These are phyloP conservation scores for Megalops atlanticus DNA, from an alignment of 2,113 vertebrate genomes.

Conservation along the genomic window DNA sequence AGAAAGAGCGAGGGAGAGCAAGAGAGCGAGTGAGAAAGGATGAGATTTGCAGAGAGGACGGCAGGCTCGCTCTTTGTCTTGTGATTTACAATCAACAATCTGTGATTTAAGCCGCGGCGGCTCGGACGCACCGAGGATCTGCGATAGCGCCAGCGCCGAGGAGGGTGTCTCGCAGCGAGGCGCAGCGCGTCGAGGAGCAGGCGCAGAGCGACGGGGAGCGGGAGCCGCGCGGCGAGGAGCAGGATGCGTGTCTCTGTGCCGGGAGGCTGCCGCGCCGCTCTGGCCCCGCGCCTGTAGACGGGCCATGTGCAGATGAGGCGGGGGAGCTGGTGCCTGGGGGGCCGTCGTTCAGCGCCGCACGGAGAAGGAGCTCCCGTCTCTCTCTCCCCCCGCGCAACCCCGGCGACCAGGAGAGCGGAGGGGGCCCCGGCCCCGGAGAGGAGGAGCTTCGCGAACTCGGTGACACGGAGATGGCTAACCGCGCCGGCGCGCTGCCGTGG, in stretches of 20 bases:
- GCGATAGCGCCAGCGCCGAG: too few relatives aligned
- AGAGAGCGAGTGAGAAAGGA: constrained; percentile 1
- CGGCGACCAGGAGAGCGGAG: not conserved
- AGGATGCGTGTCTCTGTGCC: not conserved
- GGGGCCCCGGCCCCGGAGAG: not conserved
- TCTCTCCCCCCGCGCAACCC: not conserved
- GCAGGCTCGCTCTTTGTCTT: constrained; percentile 25
- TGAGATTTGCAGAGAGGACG: constrained; percentile 17
- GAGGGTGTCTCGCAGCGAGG: not conserved
- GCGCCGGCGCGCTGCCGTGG: not conserved
- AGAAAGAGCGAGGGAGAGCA: constrained; percentile 3
- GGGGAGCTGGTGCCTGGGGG: not conserved
- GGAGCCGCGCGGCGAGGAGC: constrained; percentile 3
- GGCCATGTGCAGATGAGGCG: constrained; percentile 26
- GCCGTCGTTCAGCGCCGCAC: not conserved
- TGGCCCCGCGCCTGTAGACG: not conserved
- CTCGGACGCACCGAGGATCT: not conserved
- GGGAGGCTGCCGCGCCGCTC: not conserved
- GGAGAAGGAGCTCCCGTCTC: constrained; percentile 6
- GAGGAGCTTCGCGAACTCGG: not conserved
- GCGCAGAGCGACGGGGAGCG: not conserved
- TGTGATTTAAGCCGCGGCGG: constrained; percentile 9
- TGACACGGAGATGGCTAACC: constrained; percentile 19
- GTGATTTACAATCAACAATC: not conserved
- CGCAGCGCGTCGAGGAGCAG: not conserved